phyloP scores from a whole-genome alignment of 2,888 invertebrate genomes.

The Limnephilus auricula region DNA sequence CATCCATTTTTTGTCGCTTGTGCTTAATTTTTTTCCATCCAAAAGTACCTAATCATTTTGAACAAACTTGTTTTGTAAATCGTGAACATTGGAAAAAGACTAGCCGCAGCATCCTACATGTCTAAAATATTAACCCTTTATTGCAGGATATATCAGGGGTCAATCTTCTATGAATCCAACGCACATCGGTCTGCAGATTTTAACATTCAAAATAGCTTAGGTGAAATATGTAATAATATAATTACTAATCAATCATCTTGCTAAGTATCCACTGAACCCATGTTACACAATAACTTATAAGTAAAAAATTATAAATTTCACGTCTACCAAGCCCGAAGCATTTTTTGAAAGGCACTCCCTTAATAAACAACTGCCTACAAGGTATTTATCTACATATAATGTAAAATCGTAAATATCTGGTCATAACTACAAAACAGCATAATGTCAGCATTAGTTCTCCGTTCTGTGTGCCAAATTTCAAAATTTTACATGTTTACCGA shows the following conservation, averaged over 20 bases:
- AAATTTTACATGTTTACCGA: neutral
- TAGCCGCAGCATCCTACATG: neutral
- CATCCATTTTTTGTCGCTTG: too few relatives aligned
- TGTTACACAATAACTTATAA: neutral
- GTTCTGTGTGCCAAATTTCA: neutral
- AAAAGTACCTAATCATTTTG: too few relatives aligned
- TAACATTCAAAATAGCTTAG: slow-evolving; percentile 23
- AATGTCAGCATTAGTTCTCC: neutral
- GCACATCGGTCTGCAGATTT: slow-evolving; percentile 17
- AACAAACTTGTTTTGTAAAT: too few relatives aligned
- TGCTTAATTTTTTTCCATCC: too few relatives aligned
- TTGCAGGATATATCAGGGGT: slow-evolving; percentile 11
- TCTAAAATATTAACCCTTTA: neutral
- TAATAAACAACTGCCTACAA: neutral
- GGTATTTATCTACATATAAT: neutral
- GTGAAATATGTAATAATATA: slow-evolving; percentile 4
- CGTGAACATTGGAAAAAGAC: neutral
- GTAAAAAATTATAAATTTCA: neutral
- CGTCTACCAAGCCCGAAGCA: neutral
- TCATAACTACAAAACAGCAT: neutral
- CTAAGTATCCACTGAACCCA: neutral
- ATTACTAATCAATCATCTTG: neutral
- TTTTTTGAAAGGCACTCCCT: neutral
- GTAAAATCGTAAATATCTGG: neutral
- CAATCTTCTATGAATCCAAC: slow-evolving; percentile 15